These are phyloP conservation scores for Pagetopsis macropterus DNA, from an alignment of 2,797 vertebrate genomes.

Conservation along the genomic window DNA sequence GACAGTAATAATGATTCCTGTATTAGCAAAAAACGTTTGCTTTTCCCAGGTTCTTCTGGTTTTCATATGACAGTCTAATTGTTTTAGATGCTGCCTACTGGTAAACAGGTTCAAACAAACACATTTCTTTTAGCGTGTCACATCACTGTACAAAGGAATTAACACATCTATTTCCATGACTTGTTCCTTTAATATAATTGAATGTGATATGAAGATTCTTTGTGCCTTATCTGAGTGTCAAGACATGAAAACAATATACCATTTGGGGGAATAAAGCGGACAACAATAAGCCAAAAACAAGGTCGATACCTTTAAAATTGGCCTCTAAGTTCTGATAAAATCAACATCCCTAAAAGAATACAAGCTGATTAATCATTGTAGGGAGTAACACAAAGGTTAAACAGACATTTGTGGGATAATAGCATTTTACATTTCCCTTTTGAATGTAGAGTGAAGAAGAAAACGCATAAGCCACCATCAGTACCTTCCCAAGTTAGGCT, in stretches of 20 bases:
- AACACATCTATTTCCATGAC: background rate
- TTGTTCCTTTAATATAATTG: background rate
- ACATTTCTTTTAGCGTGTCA: background rate
- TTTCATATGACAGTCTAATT: background rate
- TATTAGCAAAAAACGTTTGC: conserved; percentile 5
- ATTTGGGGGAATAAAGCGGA: background rate
- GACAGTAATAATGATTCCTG: conserved; percentile 14
- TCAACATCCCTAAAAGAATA: background rate
- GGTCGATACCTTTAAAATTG: background rate
- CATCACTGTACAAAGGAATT: background rate
- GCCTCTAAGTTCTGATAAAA: background rate
- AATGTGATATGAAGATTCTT: background rate
- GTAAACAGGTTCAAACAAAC: conserved; percentile 3
- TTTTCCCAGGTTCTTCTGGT: background rate
- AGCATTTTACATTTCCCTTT: background rate
- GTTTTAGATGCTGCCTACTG: background rate
- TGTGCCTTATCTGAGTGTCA: background rate
- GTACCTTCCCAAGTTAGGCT: too few species aligned
- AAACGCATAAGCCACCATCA: background rate
- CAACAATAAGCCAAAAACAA: too few species aligned
- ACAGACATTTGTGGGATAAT: background rate
- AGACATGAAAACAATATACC: background rate
- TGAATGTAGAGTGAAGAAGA: background rate
- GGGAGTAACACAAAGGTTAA: background rate
- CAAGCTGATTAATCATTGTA: background rate